These are phyloP conservation scores for Vanacampus margaritifer DNA, from an alignment of 2,113 vertebrate genomes.

Conservation along the genomic window DNA sequence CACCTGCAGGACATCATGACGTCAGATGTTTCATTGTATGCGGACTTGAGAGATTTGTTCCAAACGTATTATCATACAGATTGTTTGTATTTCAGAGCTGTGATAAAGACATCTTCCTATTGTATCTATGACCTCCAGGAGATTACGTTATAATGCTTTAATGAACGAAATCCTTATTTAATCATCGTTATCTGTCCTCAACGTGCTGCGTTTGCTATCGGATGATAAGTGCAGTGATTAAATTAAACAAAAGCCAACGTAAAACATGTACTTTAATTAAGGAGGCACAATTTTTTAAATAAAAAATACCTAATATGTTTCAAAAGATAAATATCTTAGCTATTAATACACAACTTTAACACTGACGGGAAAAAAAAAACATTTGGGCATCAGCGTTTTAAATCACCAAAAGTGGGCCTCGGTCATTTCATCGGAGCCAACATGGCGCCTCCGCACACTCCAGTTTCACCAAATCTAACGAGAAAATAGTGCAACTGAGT, in stretches of 20 bases:
- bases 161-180: background rate
- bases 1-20: background rate
- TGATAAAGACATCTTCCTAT: background rate
- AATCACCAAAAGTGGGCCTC: constrained; percentile 2
- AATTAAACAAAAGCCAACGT: background rate
- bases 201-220: background rate
- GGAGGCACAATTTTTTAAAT: background rate
- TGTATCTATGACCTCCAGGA: background rate
- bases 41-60: background rate
- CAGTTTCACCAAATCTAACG: constrained; percentile 20
- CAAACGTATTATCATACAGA: background rate
- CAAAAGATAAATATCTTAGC: background rate
- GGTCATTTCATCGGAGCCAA: background rate
- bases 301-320: background rate
- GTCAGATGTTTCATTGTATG: background rate
- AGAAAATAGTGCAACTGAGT: background rate
- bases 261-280: background rate
- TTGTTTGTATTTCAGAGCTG: background rate
- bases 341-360: background rate
- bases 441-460: constrained; percentile 9
- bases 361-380: background rate
- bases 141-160: background rate
- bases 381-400: background rate
- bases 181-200: background rate
- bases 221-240: background rate